A percentile compares a stretch with the other conserved stretches of the same genome.
These are phyloP conservation scores for Drosophila mulleri DNA, from an alignment of 2,888 invertebrate species.

Conservation along the genomic window DNA sequence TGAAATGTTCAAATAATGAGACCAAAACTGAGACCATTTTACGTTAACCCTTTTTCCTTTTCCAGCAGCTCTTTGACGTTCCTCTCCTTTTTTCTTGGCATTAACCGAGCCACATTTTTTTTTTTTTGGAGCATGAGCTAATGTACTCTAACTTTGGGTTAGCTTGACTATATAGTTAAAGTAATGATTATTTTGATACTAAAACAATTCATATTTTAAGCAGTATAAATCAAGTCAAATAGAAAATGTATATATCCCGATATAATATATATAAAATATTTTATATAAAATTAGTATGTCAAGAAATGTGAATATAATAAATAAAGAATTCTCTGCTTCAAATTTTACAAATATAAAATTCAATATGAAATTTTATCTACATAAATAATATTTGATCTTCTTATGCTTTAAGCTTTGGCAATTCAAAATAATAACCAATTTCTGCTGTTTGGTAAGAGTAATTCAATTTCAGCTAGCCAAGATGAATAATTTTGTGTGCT, in stretches of 20 bases:
- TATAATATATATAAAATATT: no score
- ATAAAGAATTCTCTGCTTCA: not conserved
- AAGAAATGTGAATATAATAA: not conserved
- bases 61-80: conserved; percentile 34
- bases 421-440: not conserved
- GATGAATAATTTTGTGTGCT: not conserved
- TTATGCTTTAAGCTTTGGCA: not conserved
- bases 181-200: not conserved
- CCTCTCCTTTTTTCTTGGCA: conserved; percentile 27
- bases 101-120: conserved; percentile 27
- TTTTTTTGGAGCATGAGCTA: not conserved
- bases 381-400: not conserved
- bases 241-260: no score
- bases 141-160: conserved; percentile 24
- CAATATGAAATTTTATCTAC: not conserved
- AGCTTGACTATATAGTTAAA: not conserved
- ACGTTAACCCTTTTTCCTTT: conserved; percentile 67
- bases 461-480: not conserved
- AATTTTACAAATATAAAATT: not conserved
- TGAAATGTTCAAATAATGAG: conserved; percentile 76
- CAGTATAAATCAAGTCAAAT: no score
- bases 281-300: no score
- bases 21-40: conserved; percentile 45
- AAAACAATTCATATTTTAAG: not conserved
- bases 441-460: conserved; percentile 16